Conservation (phyloP, 2,113 vertebrate species). For the Lamprologus ornatipinnis region DNA sequence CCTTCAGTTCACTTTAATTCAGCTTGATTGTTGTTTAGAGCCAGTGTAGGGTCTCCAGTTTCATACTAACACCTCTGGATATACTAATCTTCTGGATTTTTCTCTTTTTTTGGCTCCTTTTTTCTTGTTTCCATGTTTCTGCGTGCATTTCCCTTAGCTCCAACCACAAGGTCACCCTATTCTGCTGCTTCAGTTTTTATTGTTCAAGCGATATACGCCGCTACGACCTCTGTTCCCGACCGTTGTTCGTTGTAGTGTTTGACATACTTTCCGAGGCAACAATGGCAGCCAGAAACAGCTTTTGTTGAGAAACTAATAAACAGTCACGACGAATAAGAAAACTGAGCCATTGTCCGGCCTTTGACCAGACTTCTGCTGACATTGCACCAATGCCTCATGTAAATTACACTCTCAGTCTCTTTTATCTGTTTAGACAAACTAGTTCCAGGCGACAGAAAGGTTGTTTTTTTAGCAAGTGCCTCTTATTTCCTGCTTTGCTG, state of each 20-base stretch:
- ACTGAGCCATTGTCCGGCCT: neutral
- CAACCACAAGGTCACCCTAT: neutral
- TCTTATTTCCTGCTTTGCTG: neutral
- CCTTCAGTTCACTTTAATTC: slow-evolving; percentile 11
- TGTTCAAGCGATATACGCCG: neutral
- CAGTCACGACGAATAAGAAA: neutral
- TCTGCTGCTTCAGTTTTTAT: neutral
- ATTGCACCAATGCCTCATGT: slow-evolving; percentile 11
- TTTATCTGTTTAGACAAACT: slow-evolving; percentile 3
- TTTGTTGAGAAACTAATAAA: neutral
- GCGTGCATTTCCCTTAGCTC: neutral
- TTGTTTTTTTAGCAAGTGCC: neutral
- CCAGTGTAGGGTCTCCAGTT: neutral
- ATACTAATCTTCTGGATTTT: neutral
- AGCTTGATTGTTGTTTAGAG: neutral
- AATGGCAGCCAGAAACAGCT: neutral
- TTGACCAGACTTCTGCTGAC: neutral
- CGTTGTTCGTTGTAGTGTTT: neutral
- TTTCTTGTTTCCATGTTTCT: neutral
- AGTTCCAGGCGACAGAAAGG: neutral
- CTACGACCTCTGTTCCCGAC: neutral
- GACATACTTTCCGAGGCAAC: neutral
- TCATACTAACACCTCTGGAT: neutral
- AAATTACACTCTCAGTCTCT: slow-evolving; percentile 43
- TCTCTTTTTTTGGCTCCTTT: neutral